Base-by-base conservation (phyloP, 2,888 invertebrate genomes). In the Adineta ricciae region DNA sequence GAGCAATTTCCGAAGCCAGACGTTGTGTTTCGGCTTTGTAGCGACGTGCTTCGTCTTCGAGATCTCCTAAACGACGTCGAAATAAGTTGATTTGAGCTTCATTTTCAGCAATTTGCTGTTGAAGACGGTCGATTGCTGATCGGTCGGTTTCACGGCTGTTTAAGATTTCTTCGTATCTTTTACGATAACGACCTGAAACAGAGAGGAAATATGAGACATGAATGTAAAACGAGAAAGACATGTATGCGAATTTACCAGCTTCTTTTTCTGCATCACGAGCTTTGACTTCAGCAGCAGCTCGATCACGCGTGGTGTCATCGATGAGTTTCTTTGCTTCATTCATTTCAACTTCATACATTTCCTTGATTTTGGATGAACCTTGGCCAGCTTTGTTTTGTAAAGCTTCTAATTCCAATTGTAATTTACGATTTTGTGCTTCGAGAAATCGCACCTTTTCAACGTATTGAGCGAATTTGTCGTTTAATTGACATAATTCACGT, bases 401-500 rank as follows among this genome's bases (percentile, higher is more conserved):
- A 49, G 88, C 88, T 38, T 90, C 89, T 85, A 90, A 86, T 86
- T 90, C 90, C n/a, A 88, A 87, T 83, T 88, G 90, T 78, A 91
- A 87, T 86, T 90, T 89, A 84, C 88, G 87, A 88, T 91, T 91
- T 88, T 91, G 91, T n/a, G 90, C 90, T 87, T 91, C 91, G 84
- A 91, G 87, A 87, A 90, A 91, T 83, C 91, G 88, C 27, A 89
- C 89, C 64, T 87, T 73, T 89, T 92, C 92, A 87, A 92, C 92
- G 88, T 92, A 92, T 88, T 88, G 89, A 86, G 91, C 92, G 85
- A 92, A 91, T 84, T 92, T 88, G 87, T 92, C 92, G 88, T 92
- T 92, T 87, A 92, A 83, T 54, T 86, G 84, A 72, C 50, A 72
- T n/a, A 86, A 56, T 83, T 86, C 86, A 41, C 86, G 84, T 49